A percentile compares a stretch with the other conserved stretches of the same genome.
phyloP scores from a whole-genome alignment of 2,888 invertebrate species.

The Xylota segnis region DNA sequence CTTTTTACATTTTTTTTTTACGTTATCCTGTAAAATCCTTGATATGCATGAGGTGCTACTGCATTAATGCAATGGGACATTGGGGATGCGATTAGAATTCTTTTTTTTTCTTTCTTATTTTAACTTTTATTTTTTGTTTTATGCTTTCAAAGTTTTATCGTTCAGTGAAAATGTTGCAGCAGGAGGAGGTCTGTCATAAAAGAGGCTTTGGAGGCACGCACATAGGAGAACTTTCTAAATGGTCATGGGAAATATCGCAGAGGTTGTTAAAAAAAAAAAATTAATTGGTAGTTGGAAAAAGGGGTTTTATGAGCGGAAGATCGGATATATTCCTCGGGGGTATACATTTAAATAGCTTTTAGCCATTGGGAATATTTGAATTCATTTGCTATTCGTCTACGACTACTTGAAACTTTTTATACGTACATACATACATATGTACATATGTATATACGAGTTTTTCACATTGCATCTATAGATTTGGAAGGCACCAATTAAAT shows the following conservation, averaged over 20 bases:
- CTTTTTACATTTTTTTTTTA: slow-evolving; percentile 6
- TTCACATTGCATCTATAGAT: no score
- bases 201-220: slow-evolving; percentile 46
- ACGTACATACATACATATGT: no score
- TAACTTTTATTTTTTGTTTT: slow-evolving; percentile 36
- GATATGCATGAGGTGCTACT: slow-evolving; percentile 70
- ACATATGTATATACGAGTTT: no score
- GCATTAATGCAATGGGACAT: slow-evolving; percentile 75
- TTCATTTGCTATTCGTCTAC: neutral
- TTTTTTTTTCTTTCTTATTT: slow-evolving; percentile 54
- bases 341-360: neutral
- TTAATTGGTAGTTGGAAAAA: slow-evolving; percentile 27
- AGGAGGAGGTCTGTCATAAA: slow-evolving; percentile 20
- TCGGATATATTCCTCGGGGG: neutral
- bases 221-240: slow-evolving; percentile 39
- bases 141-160: slow-evolving; percentile 56
- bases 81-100: slow-evolving; percentile 74
- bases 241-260: slow-evolving; percentile 8
- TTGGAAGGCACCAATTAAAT: no score
- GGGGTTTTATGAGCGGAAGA: neutral
- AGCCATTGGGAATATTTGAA: neutral
- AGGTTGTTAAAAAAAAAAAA: slow-evolving; percentile 4
- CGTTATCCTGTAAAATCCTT: slow-evolving; percentile 68
- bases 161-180: slow-evolving; percentile 21
- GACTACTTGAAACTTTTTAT: no score